Evolutionary conservation across 2,797 vertebrate genomes (phyloP), one percentile per base, ranked within the genome.

Genomic region (Galagoides demidoff): DNA sequence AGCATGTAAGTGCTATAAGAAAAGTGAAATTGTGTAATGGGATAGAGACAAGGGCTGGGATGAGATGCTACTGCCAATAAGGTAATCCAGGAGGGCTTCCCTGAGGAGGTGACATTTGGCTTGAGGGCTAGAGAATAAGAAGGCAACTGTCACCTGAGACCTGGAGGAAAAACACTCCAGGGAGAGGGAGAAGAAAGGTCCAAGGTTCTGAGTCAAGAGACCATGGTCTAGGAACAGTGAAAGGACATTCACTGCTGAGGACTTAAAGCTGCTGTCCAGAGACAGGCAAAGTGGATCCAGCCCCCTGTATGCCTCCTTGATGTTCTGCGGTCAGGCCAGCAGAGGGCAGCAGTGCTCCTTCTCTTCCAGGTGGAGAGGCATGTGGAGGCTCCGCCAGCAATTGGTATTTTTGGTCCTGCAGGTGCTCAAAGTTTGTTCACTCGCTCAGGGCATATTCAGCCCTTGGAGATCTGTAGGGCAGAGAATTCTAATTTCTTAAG

Each of bases 281-380:
- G 34, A 49, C 25, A 0, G 43, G 63, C 19, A 14, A 20, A 31
- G 29, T 23, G 8, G 25, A 63, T 17, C n/a, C 29, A 2, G 0
- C 7, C 7, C 29, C 3, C 7, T 7, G 4, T 68, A 16, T 3
- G 29, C 31, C 31, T 1, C 74, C 70, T 1, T 61, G 94, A 4
- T 0, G 34, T 7, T 84, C 79, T 52, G 64, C 1, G 0, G 0
- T 25, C 12, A 20, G 59, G 1, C 92, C 97, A 87, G 83, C 66
- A 96, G 97, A 57, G 91, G 96, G 86, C 94, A 96, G 96, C 63
- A 63, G 61, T 45, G 94, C 37, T 39, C 89, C 64, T 85, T 73
- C 34, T 31, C 23, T 19, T 1, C 31, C 37, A 3, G 39, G 66
- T 49, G 8, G 25, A 45, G 4, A 1, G 0, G 57, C 0, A 0